phyloP scores from a whole-genome alignment of 2,888 invertebrate genomes.

The Drosophila recens region DNA sequence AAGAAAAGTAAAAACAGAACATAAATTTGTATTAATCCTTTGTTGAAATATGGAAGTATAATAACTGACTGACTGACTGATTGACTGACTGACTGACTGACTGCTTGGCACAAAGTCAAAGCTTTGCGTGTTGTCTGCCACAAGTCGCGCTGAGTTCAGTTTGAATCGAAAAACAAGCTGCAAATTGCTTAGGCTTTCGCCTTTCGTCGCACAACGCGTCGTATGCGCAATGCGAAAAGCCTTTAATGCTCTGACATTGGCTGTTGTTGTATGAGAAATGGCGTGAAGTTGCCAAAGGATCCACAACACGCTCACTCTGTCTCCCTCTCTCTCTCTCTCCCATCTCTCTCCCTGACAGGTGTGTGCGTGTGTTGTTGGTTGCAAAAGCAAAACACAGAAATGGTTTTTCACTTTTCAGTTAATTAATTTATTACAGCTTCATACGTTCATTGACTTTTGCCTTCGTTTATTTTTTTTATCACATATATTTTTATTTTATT shows the following conservation, averaged over 20 bases:
- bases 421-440: conserved; percentile 76
- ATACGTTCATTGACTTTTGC: conserved; percentile 78
- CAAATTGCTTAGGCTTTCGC: conserved; percentile 51
- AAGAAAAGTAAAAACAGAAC: conserved; percentile 10
- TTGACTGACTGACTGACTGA: conserved; percentile 23
- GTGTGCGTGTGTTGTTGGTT: conserved; percentile 11
- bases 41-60: conserved; percentile 57
- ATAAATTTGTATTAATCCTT: conserved; percentile 59
- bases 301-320: conserved; percentile 17
- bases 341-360: neutral
- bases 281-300: conserved; percentile 62
- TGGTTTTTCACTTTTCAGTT: conserved; percentile 75
- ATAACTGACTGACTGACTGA: conserved; percentile 39
- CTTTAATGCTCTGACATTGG: conserved; percentile 55
- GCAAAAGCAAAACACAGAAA: conserved; percentile 64
- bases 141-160: conserved; percentile 20
- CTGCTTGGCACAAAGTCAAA: conserved; percentile 68
- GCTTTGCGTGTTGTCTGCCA: conserved; percentile 69
- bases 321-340: neutral
- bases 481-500: conserved; percentile 19
- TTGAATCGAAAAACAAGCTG: conserved; percentile 30
- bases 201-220: conserved; percentile 45
- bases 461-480: conserved; percentile 28
- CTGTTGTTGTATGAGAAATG: conserved; percentile 37
- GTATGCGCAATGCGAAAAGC: conserved; percentile 70